phyloP scores from a whole-genome alignment of 2,113 vertebrate genomes.

The Prinia subflava region DNA sequence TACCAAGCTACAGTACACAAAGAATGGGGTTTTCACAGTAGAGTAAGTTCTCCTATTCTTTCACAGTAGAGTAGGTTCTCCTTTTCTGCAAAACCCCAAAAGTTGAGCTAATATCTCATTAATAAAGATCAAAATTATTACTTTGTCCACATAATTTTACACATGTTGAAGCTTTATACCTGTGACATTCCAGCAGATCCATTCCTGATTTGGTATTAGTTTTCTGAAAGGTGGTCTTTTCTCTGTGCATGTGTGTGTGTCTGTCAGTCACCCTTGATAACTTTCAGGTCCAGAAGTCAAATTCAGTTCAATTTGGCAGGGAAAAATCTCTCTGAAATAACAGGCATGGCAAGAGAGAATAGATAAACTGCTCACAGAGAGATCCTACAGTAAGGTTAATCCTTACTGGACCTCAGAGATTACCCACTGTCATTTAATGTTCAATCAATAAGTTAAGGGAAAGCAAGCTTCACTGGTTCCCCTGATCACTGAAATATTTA shows the following conservation, averaged over 20 bases:
- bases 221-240: neutral
- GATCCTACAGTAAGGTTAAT: neutral
- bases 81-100: neutral
- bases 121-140: neutral
- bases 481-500: neutral
- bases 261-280: neutral
- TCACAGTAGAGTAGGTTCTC: neutral
- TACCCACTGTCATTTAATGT: neutral
- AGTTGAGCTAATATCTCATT: neutral
- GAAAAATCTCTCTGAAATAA: neutral
- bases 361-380: neutral
- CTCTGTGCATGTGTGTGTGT: neutral
- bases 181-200: neutral
- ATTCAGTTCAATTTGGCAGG: neutral
- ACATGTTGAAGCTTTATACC: neutral
- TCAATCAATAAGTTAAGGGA: neutral
- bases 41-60: neutral
- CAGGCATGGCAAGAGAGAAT: neutral
- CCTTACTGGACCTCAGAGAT: neutral
- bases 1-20: neutral
- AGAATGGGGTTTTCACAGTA: neutral
- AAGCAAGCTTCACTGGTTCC: neutral
- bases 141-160: neutral
- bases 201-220: neutral
- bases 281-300: neutral